Evolutionary conservation across 1,140 invertebrate species (phyloP).

Genomic region (Lepeophtheirus salmonis): DNA sequence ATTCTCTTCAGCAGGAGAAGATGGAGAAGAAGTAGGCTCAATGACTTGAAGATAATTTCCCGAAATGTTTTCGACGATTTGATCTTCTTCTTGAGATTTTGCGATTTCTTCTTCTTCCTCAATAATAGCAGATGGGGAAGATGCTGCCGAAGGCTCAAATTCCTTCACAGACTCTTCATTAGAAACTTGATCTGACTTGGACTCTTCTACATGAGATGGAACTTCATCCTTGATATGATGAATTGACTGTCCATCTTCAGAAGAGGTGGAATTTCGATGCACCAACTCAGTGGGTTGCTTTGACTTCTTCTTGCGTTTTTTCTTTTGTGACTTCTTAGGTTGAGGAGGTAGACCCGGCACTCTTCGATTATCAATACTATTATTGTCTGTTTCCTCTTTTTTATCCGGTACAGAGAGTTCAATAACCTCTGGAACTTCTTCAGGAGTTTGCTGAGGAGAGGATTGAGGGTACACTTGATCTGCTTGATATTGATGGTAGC

Average conservation of each 20-base stretch:
- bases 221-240: neutral
- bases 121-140: neutral
- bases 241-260: neutral
- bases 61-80: too few relatives aligned
- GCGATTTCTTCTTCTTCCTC: neutral
- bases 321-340: constrained; percentile 5
- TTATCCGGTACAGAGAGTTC: too few relatives aligned
- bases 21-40: too few relatives aligned
- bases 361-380: neutral
- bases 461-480: neutral
- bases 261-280: constrained; percentile 9
- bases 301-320: constrained; percentile 9
- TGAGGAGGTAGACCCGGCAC: neutral
- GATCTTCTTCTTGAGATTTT: neutral
- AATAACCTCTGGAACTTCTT: too few relatives aligned
- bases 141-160: neutral
- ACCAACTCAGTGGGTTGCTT: neutral
- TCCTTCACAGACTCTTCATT: neutral
- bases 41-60: too few relatives aligned
- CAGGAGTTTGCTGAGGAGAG: neutral
- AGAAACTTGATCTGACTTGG: neutral
- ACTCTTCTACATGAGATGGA: neutral
- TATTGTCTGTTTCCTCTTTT: neutral
- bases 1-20: too few relatives aligned
- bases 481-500: neutral